Conservation (phyloP, 2,888 invertebrate species). For the Agrochola macilenta region DNA sequence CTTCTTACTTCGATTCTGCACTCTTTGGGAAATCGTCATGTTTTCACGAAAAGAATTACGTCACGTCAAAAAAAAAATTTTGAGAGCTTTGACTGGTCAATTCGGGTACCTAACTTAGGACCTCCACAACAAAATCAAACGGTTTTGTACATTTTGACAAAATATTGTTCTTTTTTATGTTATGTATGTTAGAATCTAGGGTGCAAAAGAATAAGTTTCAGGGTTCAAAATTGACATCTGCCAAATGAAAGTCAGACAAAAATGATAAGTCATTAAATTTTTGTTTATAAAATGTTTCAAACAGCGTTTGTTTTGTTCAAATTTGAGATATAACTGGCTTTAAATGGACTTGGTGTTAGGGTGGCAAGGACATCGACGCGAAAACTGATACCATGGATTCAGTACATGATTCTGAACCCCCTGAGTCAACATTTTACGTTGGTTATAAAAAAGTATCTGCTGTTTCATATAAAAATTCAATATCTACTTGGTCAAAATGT, state of each 20-base stretch:
- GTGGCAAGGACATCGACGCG: too few relatives aligned
- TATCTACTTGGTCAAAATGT: too few relatives aligned
- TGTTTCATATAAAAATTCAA: too few relatives aligned
- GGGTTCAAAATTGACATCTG: background rate
- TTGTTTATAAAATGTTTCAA: background rate
- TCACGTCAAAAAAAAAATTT: background rate
- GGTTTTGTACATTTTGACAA: background rate
- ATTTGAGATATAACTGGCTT: too few relatives aligned
- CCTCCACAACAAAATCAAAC: background rate
- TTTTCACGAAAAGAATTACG: background rate
- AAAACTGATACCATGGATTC: too few relatives aligned
- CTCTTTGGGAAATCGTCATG: background rate
- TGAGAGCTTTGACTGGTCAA: background rate
- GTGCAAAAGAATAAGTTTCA: background rate
- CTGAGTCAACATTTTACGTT: too few relatives aligned
- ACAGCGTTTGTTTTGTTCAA: too few relatives aligned
- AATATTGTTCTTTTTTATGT: background rate
- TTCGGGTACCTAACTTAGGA: background rate
- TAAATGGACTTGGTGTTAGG: too few relatives aligned
- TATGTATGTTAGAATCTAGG: background rate
- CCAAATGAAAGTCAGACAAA: background rate
- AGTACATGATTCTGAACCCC: too few relatives aligned
- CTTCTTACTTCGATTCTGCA: background rate
- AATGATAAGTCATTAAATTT: background rate
- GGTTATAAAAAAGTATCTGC: too few relatives aligned